phyloP scores from a whole-genome alignment of 2,888 invertebrate species.

The Acleris literana region DNA sequence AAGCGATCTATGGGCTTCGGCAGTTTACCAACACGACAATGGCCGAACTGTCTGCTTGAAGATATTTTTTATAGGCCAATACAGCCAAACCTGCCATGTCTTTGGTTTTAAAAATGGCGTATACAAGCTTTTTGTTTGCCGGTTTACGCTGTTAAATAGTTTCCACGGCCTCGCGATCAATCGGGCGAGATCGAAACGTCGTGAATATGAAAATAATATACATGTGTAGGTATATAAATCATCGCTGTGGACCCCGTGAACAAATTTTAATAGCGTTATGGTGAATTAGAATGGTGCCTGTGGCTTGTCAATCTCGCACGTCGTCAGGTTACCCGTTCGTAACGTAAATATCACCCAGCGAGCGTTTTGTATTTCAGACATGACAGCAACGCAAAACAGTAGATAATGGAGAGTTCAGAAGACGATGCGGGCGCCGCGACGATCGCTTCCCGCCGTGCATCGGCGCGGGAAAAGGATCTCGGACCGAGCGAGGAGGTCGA shows the following conservation, averaged over 20 bases:
- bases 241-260: slow-evolving; percentile 78
- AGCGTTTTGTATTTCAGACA: slow-evolving; percentile 82
- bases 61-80: slow-evolving; percentile 83
- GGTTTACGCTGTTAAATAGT: slow-evolving; percentile 82
- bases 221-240: slow-evolving; percentile 81
- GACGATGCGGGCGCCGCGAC: slow-evolving; percentile 82
- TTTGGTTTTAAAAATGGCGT: slow-evolving; percentile 86
- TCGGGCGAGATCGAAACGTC: slow-evolving; percentile 71
- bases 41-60: slow-evolving; percentile 80
- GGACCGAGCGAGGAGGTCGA: slow-evolving; percentile 71
- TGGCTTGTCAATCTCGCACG: slow-evolving; percentile 81
- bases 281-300: slow-evolving; percentile 84
- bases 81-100: slow-evolving; percentile 82
- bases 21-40: slow-evolving; percentile 84
- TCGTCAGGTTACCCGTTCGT: slow-evolving; percentile 81
- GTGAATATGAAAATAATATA: slow-evolving; percentile 83
- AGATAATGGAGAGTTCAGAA: slow-evolving; percentile 84
- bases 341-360: slow-evolving; percentile 80
- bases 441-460: slow-evolving; percentile 80
- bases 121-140: slow-evolving; percentile 86
- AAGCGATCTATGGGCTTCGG: slow-evolving; percentile 82
- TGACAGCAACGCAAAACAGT: slow-evolving; percentile 80
- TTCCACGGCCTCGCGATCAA: slow-evolving; percentile 71
- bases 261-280: slow-evolving; percentile 79
- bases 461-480: slow-evolving; percentile 82